Evolutionary conservation across 2,797 vertebrate genomes (phyloP), one percentile per base, ranked within the genome.

Genomic region (Parotocinclus haroldoi): DNA sequence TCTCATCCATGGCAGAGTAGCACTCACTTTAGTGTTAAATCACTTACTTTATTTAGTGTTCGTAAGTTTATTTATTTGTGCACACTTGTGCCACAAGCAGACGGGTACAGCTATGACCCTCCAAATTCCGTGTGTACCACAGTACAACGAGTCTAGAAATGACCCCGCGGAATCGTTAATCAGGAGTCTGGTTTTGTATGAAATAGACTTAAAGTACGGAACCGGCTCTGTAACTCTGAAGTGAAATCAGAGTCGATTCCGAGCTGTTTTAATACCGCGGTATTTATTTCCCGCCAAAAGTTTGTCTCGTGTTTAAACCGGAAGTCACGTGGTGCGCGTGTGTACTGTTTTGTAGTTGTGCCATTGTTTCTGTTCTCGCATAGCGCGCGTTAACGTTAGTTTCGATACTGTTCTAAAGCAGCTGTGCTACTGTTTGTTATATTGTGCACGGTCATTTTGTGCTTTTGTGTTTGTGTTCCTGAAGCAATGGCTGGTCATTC

Each of bases 401-500:
- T 13, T 44, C 7, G 10, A 7, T 10, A 12, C 1, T 3, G 11
- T 10, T 12, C 0, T 56, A 17, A 0, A 13, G n/a, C 45, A 9
- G 8, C 1, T 0, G 8, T 10, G 3, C 44, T 5, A 9, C 16
- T n/a, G 13, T 14, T 9, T 57, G 9, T 53, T 7, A 4, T 7
- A 10, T 18, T 36, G 42, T 12, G 63, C 16, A 18, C n/a, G 51
- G 9, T 39, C n/a, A 19, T 6, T n/a, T 1, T 8, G 19, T 36
- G 17, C 5, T 27, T 14, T 11, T 16, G 36, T 52, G 27, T 5
- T 2, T 16, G 9, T 14, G 9, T 1, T 9, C 4, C 9, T 40
- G 12, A 13, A 59, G 81, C 61, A n/a, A 89, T 90, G 88, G 84
- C 84, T 18, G 76, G 46, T 19, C 69, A 75, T 8, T 63, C 54